phyloP scores from a whole-genome alignment of 1,140 invertebrate species.

The Globodera rostochiensis region DNA sequence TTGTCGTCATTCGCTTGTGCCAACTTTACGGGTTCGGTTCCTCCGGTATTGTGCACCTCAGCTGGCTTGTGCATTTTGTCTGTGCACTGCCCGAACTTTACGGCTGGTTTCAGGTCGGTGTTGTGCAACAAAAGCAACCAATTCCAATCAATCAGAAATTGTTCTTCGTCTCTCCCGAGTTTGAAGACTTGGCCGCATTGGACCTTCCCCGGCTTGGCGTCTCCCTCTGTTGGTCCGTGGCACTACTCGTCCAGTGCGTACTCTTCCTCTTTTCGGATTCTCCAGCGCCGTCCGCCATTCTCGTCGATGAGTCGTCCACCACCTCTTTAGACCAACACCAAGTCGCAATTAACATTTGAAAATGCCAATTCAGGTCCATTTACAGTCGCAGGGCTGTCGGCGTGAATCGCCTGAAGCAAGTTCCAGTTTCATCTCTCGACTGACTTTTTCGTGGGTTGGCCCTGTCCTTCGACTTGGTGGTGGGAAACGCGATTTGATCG shows the following conservation, averaged over 20 bases:
- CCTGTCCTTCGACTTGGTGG: conserved; percentile 46
- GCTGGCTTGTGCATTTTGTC: conserved; percentile 50
- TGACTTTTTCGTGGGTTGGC: conserved; percentile 62
- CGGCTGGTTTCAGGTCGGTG: conserved; percentile 41
- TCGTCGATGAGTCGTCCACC: conserved; percentile 19
- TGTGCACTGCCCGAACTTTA: conserved; percentile 59
- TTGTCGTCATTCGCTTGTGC: conserved; percentile 41
- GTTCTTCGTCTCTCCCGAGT: not conserved
- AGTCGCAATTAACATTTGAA: too few species aligned
- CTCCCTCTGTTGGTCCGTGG: conserved; percentile 50
- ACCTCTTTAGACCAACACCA: not conserved
- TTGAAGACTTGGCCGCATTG: not conserved
- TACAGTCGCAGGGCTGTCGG: too few species aligned
- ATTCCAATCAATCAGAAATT: not conserved
- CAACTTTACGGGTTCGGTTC: conserved; percentile 52
- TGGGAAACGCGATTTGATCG: conserved; percentile 49
- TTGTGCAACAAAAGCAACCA: not conserved
- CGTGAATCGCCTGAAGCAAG: conserved; percentile 50
- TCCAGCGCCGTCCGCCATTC: conserved; percentile 20
- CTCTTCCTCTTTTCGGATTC: conserved; percentile 55
- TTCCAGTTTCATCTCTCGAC: conserved; percentile 55
- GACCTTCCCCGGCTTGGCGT: conserved; percentile 32
- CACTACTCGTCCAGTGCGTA: conserved; percentile 45
- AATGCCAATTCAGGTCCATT: too few species aligned
- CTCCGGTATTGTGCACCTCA: conserved; percentile 51